Percentiles rank a stretch among this genome's conserved stretches.
These are phyloP conservation scores for Pachycephus smyrnensis DNA, from an alignment of 2,888 invertebrate genomes.

Conservation along the genomic window DNA sequence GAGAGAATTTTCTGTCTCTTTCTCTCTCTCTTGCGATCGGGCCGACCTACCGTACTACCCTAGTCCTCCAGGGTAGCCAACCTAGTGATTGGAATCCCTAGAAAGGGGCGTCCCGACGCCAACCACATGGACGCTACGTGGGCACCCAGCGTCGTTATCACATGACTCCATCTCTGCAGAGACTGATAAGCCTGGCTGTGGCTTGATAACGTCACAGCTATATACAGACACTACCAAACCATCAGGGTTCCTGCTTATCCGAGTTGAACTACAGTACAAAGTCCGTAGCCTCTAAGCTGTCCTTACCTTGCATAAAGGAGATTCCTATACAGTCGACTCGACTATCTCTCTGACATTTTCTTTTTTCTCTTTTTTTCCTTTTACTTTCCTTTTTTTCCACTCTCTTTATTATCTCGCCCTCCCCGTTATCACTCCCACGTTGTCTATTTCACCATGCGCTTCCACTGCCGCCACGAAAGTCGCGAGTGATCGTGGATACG, in stretches of 20 bases:
- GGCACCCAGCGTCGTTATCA: background rate
- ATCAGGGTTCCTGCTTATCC: constrained; percentile 4
- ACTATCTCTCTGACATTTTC: background rate
- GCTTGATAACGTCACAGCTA: constrained; percentile 4
- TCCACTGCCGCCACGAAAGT: background rate
- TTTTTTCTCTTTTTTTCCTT: background rate
- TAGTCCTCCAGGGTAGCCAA: background rate
- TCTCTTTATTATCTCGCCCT: background rate
- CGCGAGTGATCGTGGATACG: background rate
- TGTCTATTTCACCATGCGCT: background rate
- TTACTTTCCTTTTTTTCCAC: background rate
- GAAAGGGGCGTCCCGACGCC: background rate
- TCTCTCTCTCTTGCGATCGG: background rate
- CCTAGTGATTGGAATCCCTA: background rate
- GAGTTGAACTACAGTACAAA: constrained; percentile 1
- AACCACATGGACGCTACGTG: background rate
- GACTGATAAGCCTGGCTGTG: constrained; percentile 4
- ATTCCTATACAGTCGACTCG: background rate
- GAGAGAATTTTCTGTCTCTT: background rate
- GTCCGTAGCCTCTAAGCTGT: constrained; percentile 1
- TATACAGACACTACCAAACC: background rate
- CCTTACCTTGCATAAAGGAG: constrained; percentile 1
- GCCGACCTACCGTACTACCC: background rate
- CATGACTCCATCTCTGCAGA: background rate
- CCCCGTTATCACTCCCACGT: background rate